Conservation (phyloP, 2,888 invertebrate species). For the Entomobrya proxima region DNA sequence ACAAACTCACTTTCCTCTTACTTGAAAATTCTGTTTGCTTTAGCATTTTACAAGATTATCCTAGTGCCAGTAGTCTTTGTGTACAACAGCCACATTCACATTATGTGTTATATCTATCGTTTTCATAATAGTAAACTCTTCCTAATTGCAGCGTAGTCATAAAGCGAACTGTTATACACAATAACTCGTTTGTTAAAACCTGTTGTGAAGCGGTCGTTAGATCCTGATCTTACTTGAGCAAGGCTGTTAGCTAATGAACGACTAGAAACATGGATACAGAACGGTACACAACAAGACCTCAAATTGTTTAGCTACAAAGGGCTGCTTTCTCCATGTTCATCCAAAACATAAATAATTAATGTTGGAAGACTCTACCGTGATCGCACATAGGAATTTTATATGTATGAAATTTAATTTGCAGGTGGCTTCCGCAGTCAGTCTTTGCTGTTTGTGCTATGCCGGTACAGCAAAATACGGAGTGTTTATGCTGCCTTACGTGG, state of each 20-base stretch:
- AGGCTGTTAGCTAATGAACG: neutral
- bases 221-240: neutral
- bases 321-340: neutral
- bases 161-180: neutral
- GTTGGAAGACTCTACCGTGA: neutral
- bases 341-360: constrained; percentile 25
- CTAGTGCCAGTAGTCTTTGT: no score
- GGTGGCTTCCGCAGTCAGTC: constrained; percentile 85
- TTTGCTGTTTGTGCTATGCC: constrained; percentile 86
- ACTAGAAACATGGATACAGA: neutral
- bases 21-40: neutral
- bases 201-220: neutral
- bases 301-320: neutral
- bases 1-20: neutral
- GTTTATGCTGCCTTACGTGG: constrained; percentile 86
- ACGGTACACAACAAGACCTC: neutral
- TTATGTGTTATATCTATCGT: neutral
- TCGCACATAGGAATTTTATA: neutral
- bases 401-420: constrained; percentile 76
- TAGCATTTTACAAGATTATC: neutral
- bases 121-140: neutral
- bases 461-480: constrained; percentile 85
- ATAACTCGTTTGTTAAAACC: neutral
- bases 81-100: no score
- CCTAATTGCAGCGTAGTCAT: neutral